Base-by-base conservation (phyloP, 1,140 invertebrate species). In the Anastrepha ludens region DNA sequence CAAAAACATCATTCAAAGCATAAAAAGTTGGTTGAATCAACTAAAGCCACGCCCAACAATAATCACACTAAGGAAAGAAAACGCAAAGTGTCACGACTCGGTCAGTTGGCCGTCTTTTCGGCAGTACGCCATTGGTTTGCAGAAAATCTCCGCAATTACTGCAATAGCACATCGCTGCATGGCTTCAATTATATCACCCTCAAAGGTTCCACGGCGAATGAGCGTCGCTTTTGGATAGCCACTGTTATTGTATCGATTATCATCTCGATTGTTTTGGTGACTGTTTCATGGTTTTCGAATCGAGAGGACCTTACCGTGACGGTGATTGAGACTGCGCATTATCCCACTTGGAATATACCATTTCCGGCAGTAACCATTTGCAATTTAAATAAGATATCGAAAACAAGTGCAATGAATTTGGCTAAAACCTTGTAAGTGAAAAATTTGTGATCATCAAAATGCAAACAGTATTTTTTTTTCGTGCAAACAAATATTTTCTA, bases 361-460 rank as follows among this genome's bases (percentile, higher is more conserved):
- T 96, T 96, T 91, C 96, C 96, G 0, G 95, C 95, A 0, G 94
- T 96, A 0, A 96, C 96, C 0, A 93, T 96, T 65, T 96, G 96
- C 89, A 94, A 95, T 90, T 94, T 96, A 20, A 96, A 96, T 91
- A 94, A 95, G 86, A 94, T 93, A 59, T 93, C 92, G 0, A 91
- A 87, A 41, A 74, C 8, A 0, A 92, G 89, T 59, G 92, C 92
- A 1, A 9, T 89, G 13, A 86, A 65, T 5, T 67, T 93, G 59
- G 60, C 90, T 93, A 94, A 88, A 91, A 94, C 94, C 89, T 88
- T 93, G 91, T 92, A 62, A 88, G 89, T 89, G n/a, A 55, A 50
- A 78, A 64, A 29, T 29, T 29, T 29, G 29, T 29, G 29, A 29
- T 29, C 29, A 29, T 29, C 29, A 29, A 29, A 29, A 29, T 29